Base-by-base conservation (phyloP, 2,113 vertebrate species). In the Epinephelus lanceolatus region DNA sequence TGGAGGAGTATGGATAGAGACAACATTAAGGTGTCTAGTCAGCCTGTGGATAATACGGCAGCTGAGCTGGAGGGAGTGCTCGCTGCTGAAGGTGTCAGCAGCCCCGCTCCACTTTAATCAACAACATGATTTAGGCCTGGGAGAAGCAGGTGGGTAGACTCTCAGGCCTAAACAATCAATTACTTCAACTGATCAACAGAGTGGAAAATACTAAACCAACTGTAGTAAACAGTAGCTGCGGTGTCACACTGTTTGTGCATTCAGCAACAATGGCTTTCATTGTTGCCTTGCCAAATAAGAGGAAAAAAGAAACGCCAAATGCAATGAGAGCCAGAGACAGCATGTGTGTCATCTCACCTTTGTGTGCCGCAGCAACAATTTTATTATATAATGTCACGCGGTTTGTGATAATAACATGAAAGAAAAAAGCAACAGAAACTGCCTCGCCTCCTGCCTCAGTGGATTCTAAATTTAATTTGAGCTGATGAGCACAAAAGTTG, bases 151-250 rank as follows among this genome's bases (percentile, higher is more conserved):
- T 85, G 88, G 83, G 78, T 78, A 84, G 69, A 89, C 84, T 88
- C 80, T 71, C 57, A 61, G 76, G 80, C 51, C 71, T 81, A 72
- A 88, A 80, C 86, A 89, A 93, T 93, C 85, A 87, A 87, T 92
- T 90, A 87, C 89, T 75, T 73, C 52, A 86, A 71, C 83, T 83
- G 86, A 93, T 91, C 84, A 87, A 79, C 89, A 83, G 77, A 87
- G 84, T 62, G 83, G 69, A 90, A 85, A 88, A 91, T 70, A 88
- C 72, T 66, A 76, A 83, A 88, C 76, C 74, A 71, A 80, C 82
- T 78, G 81, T 86, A 75, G 71, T 76, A 88, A 88, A 87, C 78
- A 79, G 45, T 49, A 60, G 61, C 66, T 21, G 78, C 6, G 18
- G 40, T 66, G 76, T 68, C 62, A 80, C 45, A 65, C 56, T 76